phyloP scores from a whole-genome alignment of 2,113 vertebrate species.

The Ellobius talpinus region DNA sequence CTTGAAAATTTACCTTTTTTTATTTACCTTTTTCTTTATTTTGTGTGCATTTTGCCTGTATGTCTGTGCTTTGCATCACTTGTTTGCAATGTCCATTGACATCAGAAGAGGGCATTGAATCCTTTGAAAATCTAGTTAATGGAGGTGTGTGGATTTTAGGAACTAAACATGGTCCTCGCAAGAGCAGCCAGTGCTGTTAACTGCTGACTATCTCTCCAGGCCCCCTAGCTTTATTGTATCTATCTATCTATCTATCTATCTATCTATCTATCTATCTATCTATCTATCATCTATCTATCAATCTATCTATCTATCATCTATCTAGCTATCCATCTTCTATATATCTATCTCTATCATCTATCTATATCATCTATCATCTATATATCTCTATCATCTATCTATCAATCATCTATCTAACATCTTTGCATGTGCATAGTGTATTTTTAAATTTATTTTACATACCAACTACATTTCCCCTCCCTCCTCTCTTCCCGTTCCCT shows the following conservation, averaged over 20 bases:
- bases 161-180: background rate
- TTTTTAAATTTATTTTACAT: too few relatives aligned
- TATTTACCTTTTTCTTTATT: background rate
- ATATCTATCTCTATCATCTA: too few relatives aligned
- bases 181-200: background rate
- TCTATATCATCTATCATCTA: too few relatives aligned
- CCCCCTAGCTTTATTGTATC: background rate
- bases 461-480: too few relatives aligned
- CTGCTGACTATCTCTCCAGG: background rate
- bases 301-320: fast-evolving
- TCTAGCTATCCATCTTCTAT: too few relatives aligned
- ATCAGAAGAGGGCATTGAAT: background rate
- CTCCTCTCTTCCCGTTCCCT: too few relatives aligned
- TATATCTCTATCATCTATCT: too few relatives aligned
- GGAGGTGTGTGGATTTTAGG: background rate
- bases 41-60: background rate
- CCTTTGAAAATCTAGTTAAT: background rate
- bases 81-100: background rate
- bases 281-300: too few relatives aligned
- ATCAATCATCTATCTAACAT: too few relatives aligned
- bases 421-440: too few relatives aligned
- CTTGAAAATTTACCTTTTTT: background rate
- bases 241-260: too few relatives aligned
- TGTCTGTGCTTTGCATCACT: background rate
- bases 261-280: too few relatives aligned